Conservation (phyloP, 1,140 invertebrate genomes). For the Drosophila aff. region DNA sequence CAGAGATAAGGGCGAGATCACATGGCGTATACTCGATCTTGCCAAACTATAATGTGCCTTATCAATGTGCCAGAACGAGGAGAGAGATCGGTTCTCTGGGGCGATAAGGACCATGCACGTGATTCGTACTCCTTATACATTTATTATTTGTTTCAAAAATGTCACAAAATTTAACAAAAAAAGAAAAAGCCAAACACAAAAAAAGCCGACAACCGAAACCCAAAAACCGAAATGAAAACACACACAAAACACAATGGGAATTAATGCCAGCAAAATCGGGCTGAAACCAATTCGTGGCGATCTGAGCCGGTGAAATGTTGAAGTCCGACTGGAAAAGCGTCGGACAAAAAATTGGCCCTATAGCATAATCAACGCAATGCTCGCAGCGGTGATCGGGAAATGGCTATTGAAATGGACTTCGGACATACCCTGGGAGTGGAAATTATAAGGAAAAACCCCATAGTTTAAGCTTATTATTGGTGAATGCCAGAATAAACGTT, state of each 20-base stretch:
- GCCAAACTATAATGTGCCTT: constrained; percentile 14
- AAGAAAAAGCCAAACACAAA: too few species aligned
- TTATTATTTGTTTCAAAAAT: constrained; percentile 10
- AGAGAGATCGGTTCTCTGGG: constrained; percentile 1
- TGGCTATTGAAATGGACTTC: neutral
- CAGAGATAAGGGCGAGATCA: constrained; percentile 20
- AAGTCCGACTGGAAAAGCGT: constrained; percentile 42
- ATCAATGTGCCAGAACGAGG: constrained; percentile 26
- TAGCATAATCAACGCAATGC: constrained; percentile 23
- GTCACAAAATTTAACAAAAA: constrained; percentile 7
- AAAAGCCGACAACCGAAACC: neutral
- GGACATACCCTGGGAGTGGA: neutral
- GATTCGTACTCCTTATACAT: constrained; percentile 6
- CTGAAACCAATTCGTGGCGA: constrained; percentile 36
- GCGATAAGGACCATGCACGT: constrained; percentile 40
- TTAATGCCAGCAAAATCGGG: constrained; percentile 18
- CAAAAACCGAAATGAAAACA: neutral
- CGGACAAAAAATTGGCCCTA: constrained; percentile 7
- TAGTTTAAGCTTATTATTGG: neutral
- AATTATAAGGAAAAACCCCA: neutral
- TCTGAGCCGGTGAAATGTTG: constrained; percentile 37
- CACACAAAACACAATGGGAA: constrained; percentile 1
- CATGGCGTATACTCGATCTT: constrained; percentile 53
- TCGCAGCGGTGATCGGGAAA: neutral
- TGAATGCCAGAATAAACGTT: neutral